Evolutionary conservation across 1,140 invertebrate genomes (phyloP).

Genomic region (Heliothis subflexa): DNA sequence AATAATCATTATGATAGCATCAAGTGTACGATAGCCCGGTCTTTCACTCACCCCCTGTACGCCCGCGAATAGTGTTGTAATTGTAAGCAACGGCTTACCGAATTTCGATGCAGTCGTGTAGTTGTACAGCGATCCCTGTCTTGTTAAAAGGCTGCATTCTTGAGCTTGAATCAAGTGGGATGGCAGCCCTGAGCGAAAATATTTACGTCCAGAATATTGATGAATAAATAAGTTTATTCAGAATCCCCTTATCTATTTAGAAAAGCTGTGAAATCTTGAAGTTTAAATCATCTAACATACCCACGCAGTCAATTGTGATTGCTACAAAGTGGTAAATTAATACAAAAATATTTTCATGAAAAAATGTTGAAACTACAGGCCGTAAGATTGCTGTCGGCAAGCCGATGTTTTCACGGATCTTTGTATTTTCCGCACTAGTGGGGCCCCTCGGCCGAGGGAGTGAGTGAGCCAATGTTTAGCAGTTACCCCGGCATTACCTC

Average conservation of each 20-base stretch:
- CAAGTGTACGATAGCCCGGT: slow-evolving; percentile 81
- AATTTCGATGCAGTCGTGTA: slow-evolving; percentile 1
- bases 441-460: slow-evolving; percentile 29
- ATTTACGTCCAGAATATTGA: no score
- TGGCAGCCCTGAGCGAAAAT: no score
- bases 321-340: no score
- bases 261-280: no score
- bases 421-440: slow-evolving; percentile 59
- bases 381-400: background rate
- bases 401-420: slow-evolving; percentile 11
- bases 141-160: no score
- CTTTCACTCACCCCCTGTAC: slow-evolving; percentile 47
- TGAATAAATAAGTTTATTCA: no score
- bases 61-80: slow-evolving; percentile 16
- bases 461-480: slow-evolving; percentile 31
- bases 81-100: background rate
- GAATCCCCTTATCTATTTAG: no score
- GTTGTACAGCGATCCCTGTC: background rate
- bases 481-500: slow-evolving; percentile 21
- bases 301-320: no score
- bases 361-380: no score
- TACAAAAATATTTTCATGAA: no score
- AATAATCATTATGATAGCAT: slow-evolving; percentile 85
- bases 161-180: no score
- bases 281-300: no score